A percentile compares a stretch with the other conserved stretches of the same genome.
Evolutionary conservation across 92 coral and sea anemone species (phyloP).

Genomic region (Epizoanthus illoricatus): DNA sequence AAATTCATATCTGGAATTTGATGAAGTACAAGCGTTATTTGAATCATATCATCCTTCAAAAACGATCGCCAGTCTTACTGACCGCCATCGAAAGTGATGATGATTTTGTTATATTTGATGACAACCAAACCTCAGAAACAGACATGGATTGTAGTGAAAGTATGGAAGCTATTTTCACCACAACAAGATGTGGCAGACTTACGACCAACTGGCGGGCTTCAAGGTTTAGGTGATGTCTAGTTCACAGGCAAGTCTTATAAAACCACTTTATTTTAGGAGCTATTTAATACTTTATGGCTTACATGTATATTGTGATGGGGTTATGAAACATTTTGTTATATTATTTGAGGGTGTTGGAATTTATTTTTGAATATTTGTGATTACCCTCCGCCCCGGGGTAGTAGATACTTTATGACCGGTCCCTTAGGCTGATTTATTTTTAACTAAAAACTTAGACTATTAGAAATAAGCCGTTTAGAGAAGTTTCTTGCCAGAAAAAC

Average conservation of each 20-base stretch:
- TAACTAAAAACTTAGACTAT: too few relatives aligned
- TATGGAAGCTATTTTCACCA: constrained; percentile 37
- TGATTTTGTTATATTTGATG: background rate
- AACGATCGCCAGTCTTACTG: constrained; percentile 23
- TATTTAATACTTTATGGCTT: background rate
- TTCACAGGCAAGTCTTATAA: background rate
- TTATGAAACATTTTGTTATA: constrained; percentile 6
- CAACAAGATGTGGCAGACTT: constrained; percentile 28
- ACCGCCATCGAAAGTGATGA: constrained; percentile 21
- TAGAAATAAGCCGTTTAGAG: too few relatives aligned
- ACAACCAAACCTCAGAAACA: background rate
- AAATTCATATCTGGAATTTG: constrained; percentile 41
- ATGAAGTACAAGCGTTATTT: constrained; percentile 37
- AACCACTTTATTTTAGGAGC: background rate
- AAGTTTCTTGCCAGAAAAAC: too few relatives aligned
- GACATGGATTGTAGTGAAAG: constrained; percentile 3
- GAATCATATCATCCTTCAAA: constrained; percentile 28
- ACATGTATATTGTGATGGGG: constrained; percentile 13
- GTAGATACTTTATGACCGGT: constrained; percentile 15
- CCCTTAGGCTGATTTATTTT: too few relatives aligned
- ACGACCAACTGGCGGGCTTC: constrained; percentile 39
- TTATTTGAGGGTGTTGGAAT: background rate
- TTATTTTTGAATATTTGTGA: background rate
- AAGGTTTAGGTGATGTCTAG: constrained; percentile 10
- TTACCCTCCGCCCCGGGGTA: constrained; percentile 14